Evolutionary conservation across 2,888 invertebrate genomes (phyloP), one percentile per base, ranked within the genome.

Genomic region (Sinotaia quadrata): DNA sequence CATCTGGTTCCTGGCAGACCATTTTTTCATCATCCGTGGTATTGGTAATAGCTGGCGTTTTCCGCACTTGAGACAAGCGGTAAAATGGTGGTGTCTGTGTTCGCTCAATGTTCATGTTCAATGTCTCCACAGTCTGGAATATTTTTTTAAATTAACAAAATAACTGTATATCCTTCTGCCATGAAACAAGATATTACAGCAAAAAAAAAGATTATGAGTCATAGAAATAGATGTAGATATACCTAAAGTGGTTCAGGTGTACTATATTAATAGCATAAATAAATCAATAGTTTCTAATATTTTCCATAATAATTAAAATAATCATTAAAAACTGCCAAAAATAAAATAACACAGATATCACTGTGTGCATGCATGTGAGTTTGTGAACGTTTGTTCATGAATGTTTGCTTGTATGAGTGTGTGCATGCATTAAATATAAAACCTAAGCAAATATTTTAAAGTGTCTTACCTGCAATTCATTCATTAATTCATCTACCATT

Each of bases 21-120:
- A 92, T 88, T 75, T 92, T 92, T 3, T 81, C 83, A 77, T 86
- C 80, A 72, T 86, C 89, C 10, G 91, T 89, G 1, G 82, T 80
- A 68, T 83, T 83, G 12, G 76, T 69, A 36, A 61, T 61, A 5
- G 71, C 71, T 15, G 77, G 68, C 12, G 75, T 68, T 87, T 89
- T 86, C 36, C 84, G 81, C 52, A 85, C 77, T 29, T 80, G 83
- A 2, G 96, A 97, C 81, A 98, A 91, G 47, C 98, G 92, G 89
- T 97, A 99, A 90, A 97, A 99, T 4, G 98, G 99, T 33, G 98
- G 97, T 0, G 98, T 97, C 90, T 98, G 98, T 0, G 97, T 98
- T 72, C 98, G 91, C 88, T 98, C 98, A 79, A 99, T 96, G 77
- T 95, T 91, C 88, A 97, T 97, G 89, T 96, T 97, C 66, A 98